phyloP scores from a whole-genome alignment of 2,113 vertebrate genomes.

The Triplophysa siluroides region DNA sequence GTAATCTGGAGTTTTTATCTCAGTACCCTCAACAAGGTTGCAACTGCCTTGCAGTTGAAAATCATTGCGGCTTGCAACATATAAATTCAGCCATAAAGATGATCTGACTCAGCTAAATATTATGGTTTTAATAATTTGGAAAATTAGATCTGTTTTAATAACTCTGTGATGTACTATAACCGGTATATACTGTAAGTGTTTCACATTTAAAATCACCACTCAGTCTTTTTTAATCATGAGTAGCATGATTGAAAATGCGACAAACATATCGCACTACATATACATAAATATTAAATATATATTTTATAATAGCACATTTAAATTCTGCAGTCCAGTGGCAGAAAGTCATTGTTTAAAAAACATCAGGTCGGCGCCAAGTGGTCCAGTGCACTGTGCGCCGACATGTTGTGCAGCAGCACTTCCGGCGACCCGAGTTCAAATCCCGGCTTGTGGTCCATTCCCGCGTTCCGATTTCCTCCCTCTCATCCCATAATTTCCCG shows the following conservation, averaged over 20 bases:
- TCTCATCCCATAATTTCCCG: too few species aligned
- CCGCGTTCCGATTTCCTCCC: too few species aligned
- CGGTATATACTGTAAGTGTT: not conserved
- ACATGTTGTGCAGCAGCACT: too few species aligned
- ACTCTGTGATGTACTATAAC: not conserved
- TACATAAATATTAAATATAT: not conserved
- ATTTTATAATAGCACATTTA: not conserved
- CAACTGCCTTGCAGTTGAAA: not conserved
- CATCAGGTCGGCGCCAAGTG: too few species aligned
- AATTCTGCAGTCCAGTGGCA: not conserved
- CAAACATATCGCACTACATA: not conserved
- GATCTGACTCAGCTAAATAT: not conserved
- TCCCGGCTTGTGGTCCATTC: too few species aligned
- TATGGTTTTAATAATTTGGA: not conserved
- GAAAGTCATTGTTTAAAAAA: not conserved
- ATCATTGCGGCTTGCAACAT: not conserved
- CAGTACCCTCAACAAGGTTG: not conserved
- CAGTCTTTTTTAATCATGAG: not conserved
- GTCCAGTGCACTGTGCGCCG: too few species aligned
- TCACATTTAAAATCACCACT: not conserved
- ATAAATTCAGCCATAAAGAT: not conserved
- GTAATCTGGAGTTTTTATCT: slow-evolving; percentile 25
- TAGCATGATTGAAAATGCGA: not conserved
- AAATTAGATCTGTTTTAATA: slow-evolving; percentile 7
- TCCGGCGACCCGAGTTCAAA: too few species aligned